Evolutionary conservation across 2,113 vertebrate genomes (phyloP).

Genomic region (Laticauda laticaudata): DNA sequence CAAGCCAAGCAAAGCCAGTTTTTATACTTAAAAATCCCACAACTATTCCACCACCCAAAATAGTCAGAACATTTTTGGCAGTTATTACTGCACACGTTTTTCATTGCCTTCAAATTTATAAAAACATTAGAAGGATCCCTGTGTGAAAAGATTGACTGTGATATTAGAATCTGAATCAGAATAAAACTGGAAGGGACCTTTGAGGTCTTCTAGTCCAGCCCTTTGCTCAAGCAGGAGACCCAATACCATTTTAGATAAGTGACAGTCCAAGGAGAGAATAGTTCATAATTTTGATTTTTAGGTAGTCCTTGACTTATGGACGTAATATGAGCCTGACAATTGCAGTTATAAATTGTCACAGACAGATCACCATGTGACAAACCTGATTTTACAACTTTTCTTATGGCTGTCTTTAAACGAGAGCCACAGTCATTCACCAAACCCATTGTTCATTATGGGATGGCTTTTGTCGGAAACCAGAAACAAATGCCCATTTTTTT

Average conservation of each 20-base stretch:
- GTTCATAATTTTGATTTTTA: background rate
- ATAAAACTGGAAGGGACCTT: too few relatives aligned
- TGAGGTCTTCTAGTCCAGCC: too few relatives aligned
- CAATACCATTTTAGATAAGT: too few relatives aligned
- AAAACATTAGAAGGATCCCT: background rate
- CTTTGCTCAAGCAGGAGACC: too few relatives aligned
- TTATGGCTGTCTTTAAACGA: background rate
- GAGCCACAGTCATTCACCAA: background rate
- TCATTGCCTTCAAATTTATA: background rate
- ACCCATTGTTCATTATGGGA: background rate
- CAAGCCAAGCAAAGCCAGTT: background rate
- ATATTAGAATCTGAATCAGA: too few relatives aligned
- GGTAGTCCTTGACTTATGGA: background rate
- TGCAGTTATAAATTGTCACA: background rate
- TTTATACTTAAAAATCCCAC: background rate
- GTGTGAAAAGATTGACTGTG: background rate
- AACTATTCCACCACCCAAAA: background rate
- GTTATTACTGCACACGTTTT: background rate
- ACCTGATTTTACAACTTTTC: background rate
- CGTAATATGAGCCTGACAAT: background rate
- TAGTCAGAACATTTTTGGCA: background rate
- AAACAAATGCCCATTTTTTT: background rate
- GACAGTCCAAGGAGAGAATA: background rate
- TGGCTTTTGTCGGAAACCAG: background rate
- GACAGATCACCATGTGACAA: background rate